Conservation (phyloP, 1,140 invertebrate genomes). For the Drosophila nigrodunni region DNA sequence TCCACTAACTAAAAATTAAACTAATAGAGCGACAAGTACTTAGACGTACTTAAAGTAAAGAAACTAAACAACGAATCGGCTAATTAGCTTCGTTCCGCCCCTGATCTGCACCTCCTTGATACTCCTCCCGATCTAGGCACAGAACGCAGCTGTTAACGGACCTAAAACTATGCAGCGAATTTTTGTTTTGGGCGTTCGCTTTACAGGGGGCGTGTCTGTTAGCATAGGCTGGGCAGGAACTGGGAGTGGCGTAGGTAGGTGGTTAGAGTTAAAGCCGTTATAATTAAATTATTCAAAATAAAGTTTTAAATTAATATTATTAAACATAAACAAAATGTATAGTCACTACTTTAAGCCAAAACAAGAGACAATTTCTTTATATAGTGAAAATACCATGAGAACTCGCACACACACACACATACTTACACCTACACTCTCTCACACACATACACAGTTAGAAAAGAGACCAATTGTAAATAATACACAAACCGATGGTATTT, state of each 20-base stretch:
- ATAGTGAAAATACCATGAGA: conserved; percentile 63
- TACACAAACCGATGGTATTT: conserved; percentile 67
- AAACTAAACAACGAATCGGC: conserved; percentile 72
- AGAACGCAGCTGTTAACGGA: conserved; percentile 51
- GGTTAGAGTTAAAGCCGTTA: conserved; percentile 16
- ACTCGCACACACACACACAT: conserved; percentile 41
- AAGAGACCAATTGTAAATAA: conserved; percentile 71
- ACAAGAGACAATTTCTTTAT: conserved; percentile 61
- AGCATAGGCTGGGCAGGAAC: not conserved
- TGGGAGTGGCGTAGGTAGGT: no score
- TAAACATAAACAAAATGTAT: conserved; percentile 84
- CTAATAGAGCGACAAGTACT: conserved; percentile 66
- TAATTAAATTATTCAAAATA: conserved; percentile 77
- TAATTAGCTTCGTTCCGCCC: not conserved
- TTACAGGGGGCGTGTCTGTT: conserved; percentile 28
- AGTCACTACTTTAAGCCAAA: conserved; percentile 84
- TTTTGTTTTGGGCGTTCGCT: conserved; percentile 60
- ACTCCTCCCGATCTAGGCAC: not conserved
- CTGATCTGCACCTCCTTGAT: no score
- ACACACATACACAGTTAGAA: conserved; percentile 49
- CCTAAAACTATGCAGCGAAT: conserved; percentile 70
- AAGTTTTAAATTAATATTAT: conserved; percentile 80
- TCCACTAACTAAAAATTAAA: conserved; percentile 77
- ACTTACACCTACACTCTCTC: not conserved
- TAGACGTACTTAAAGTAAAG: conserved; percentile 56